Evolutionary conservation across 2,888 invertebrate genomes (phyloP), one percentile per base, ranked within the genome.

Genomic region (Cabera pusaria): DNA sequence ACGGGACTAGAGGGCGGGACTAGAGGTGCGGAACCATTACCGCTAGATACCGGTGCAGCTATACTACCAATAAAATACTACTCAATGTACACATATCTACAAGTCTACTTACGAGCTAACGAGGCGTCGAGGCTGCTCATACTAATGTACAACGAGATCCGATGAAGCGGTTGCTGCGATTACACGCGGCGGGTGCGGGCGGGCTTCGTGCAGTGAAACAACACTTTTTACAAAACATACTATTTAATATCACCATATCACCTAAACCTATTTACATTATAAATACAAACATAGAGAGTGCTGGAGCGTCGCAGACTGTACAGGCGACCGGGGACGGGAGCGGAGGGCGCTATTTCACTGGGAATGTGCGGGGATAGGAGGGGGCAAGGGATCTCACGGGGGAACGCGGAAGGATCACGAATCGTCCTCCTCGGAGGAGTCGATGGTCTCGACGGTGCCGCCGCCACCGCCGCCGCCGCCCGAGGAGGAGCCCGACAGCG

Each of bases 251-350:
- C 74, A 82, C 84, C 84, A 75, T 63, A 67, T 76, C 81, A 80
- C 75, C 85, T 86, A 75, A 72, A 68, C 72, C 83, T 87, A 87
- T 86, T 85, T 87, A 86, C 86, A 86, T 66, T 74, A 85, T 86
- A 85, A 84, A 86, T 86, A 85, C 72, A 79, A 58, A 49, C 41
- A 40, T 37, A 45, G 44, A 41, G 43, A 28, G 40, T 22, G 34
- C 25, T 23, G 19, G 46, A 46, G 24, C 51, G 54, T 59, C 72
- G 71, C 71, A 72, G 71, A 72, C 80, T 79, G 82, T 81, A 79
- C 81, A 80, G 53, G 63, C 66, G 71, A 64, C 52, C 49, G 25
- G 41, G 36, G 33, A 9, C 6, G 14, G 33, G 8, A 11, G 35
- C 20, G 29, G 29, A 39, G 37, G 37, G 49, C 42, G 43, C 39